phyloP scores from a whole-genome alignment of 2,888 invertebrate genomes.

The Pandemis heparana region DNA sequence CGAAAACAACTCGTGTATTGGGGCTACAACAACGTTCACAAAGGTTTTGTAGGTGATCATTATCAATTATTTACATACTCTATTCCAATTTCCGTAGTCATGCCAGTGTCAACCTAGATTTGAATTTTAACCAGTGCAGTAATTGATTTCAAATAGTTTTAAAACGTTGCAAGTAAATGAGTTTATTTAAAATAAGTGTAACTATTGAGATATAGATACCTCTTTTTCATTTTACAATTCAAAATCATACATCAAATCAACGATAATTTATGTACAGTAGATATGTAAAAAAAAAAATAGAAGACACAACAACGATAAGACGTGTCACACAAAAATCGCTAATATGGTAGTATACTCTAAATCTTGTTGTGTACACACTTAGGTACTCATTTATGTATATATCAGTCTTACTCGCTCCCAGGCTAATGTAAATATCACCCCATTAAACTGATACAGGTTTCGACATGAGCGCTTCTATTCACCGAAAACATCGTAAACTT shows the following conservation, averaged over 20 bases:
- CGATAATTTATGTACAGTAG: too few species aligned
- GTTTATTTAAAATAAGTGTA: too few species aligned
- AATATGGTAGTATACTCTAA: too few species aligned
- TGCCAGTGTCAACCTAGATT: not conserved
- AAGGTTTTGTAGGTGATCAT: not conserved
- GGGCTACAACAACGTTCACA: not conserved
- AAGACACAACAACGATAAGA: too few species aligned
- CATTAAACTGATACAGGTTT: not conserved
- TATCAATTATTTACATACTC: slow-evolving; percentile 4
- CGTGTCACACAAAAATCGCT: too few species aligned
- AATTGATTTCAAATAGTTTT: not conserved
- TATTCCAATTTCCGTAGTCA: not conserved
- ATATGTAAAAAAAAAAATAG: too few species aligned
- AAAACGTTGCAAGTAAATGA: not conserved
- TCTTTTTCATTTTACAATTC: too few species aligned
- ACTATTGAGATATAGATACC: too few species aligned
- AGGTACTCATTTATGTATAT: too few species aligned
- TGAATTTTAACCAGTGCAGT: not conserved
- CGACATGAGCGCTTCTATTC: not conserved
- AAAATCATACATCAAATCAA: too few species aligned
- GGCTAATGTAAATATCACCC: not conserved
- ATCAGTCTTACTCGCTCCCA: not conserved
- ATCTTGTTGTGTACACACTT: too few species aligned
- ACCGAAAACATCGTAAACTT: not conserved
- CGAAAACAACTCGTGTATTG: not conserved